These are phyloP conservation scores for Ctenochaetus hawaiiensis DNA, from an alignment of 2,797 vertebrate genomes.

Conservation along the genomic window DNA sequence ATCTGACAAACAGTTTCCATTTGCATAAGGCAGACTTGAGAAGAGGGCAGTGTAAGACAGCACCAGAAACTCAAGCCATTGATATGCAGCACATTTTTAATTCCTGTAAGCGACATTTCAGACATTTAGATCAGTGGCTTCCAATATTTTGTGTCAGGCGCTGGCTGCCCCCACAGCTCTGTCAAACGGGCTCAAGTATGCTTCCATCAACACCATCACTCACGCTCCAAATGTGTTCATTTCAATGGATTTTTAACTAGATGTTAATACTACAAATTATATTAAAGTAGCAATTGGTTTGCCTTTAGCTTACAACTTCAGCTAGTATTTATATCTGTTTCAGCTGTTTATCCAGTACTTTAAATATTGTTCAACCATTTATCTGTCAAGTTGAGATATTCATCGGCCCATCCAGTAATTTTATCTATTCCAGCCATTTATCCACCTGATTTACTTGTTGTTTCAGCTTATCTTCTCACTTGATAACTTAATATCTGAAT, in stretches of 20 bases:
- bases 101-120: conserved; percentile 15
- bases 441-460: neutral
- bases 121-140: conserved; percentile 9
- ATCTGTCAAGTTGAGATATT: too few relatives aligned
- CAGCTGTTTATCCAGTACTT: too few relatives aligned
- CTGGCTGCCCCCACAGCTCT: neutral
- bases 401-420: neutral
- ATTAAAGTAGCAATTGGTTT: neutral
- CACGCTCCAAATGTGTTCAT: neutral
- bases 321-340: too few relatives aligned
- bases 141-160: neutral
- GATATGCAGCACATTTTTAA: conserved; percentile 21
- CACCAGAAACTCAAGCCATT: conserved; percentile 13
- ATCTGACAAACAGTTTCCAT: conserved; percentile 68
- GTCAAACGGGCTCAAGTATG: neutral
- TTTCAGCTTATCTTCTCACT: neutral
- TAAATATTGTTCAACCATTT: too few relatives aligned
- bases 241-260: neutral
- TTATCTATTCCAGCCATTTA: neutral
- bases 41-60: conserved; percentile 34
- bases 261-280: neutral
- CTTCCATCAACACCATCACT: neutral
- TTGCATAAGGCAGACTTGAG: conserved; percentile 58
- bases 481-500: neutral
- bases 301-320: too few relatives aligned